Evolutionary conservation across 2,113 vertebrate species (phyloP).

Genomic region (Acanthochromis polyacanthus): DNA sequence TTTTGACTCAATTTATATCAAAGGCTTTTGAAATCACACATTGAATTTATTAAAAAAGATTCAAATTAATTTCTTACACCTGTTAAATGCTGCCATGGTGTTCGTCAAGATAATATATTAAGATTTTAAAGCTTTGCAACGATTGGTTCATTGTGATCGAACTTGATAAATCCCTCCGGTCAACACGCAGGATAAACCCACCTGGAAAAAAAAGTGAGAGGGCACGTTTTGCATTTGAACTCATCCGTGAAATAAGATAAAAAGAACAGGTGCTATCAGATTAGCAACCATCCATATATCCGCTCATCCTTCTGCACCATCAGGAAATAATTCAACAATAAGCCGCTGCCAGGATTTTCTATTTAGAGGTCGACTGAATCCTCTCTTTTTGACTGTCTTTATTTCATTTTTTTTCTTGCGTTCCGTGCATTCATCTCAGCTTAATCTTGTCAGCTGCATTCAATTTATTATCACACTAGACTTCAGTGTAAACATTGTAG

Average conservation of each 20-base stretch:
- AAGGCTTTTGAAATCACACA: not conserved
- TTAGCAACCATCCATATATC: slow-evolving; percentile 25
- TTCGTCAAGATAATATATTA: not conserved
- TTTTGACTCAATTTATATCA: not conserved
- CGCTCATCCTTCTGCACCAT: slow-evolving; percentile 29
- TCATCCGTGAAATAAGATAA: slow-evolving; percentile 45
- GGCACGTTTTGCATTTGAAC: slow-evolving; percentile 4
- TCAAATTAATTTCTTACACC: not conserved
- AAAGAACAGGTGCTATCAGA: slow-evolving; percentile 28
- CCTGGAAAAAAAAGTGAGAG: not conserved
- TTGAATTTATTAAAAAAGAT: too few relatives aligned
- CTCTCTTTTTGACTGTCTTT: slow-evolving; percentile 9
- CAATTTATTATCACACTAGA: not conserved
- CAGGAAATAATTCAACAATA: slow-evolving; percentile 45
- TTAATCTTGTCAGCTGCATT: slow-evolving; percentile 24
- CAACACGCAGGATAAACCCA: slow-evolving; percentile 17
- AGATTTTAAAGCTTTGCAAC: not conserved
- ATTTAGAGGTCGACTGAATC: slow-evolving; percentile 28
- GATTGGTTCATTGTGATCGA: slow-evolving; percentile 30
- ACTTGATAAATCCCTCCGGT: slow-evolving; percentile 9
- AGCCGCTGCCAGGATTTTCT: slow-evolving; percentile 13
- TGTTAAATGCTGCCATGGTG: not conserved
- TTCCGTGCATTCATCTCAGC: slow-evolving; percentile 8
- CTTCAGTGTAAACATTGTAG: slow-evolving; percentile 6
- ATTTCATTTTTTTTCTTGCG: slow-evolving; percentile 12